These are phyloP conservation scores for Mactromeris polynyma DNA, from an alignment of 2,888 invertebrate genomes.

Conservation along the genomic window DNA sequence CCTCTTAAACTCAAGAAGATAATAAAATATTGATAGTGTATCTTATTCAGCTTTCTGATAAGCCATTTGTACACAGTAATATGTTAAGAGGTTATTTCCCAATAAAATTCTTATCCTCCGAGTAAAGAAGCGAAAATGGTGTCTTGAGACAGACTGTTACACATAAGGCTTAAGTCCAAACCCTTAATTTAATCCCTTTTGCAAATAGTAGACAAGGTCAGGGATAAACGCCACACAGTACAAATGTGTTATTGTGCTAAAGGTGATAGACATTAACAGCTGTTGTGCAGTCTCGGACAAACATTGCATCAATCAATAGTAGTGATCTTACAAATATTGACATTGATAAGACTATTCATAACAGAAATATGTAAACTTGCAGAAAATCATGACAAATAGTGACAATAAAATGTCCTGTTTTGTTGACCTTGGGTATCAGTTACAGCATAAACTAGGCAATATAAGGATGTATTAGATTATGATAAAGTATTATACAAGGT, in stretches of 20 bases:
- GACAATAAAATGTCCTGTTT: not conserved
- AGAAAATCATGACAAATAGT: not conserved
- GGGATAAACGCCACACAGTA: not conserved
- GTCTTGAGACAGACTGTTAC: constrained; percentile 19
- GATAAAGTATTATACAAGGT: not conserved
- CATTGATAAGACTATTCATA: constrained; percentile 26
- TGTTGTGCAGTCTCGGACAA: constrained; percentile 16
- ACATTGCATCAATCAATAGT: constrained; percentile 14
- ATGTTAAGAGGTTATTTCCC: not conserved
- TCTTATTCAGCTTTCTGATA: not conserved
- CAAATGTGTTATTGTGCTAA: constrained; percentile 18
- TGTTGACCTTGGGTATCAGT: not conserved
- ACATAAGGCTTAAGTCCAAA: constrained; percentile 1
- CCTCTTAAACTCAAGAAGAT: not conserved
- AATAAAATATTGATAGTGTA: not conserved
- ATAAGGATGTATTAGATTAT: constrained; percentile 2
- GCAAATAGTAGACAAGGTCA: not conserved
- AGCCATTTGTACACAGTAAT: not conserved
- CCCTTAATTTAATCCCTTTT: constrained; percentile 25
- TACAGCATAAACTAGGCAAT: not conserved
- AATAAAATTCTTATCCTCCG: not conserved
- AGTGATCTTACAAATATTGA: constrained; percentile 34
- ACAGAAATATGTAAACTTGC: not conserved
- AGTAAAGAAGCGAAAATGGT: not conserved
- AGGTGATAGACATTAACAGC: not conserved